Conservation (phyloP, 2,888 invertebrate species). For the Euplexia lucipara region DNA sequence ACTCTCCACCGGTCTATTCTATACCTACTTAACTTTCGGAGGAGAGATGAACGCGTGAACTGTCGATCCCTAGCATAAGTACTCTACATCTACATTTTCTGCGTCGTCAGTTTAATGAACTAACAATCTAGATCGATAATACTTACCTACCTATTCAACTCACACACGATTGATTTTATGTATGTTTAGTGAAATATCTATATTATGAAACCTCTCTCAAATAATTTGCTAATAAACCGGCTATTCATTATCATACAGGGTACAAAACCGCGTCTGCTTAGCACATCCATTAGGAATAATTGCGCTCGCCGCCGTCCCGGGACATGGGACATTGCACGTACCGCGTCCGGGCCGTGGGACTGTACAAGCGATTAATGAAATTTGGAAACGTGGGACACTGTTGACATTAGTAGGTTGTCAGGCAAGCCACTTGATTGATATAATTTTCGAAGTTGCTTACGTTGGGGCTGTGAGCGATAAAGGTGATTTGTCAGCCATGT, state of each 20-base stretch:
- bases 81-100: too few species aligned
- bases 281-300: slow-evolving; percentile 71
- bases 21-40: too few species aligned
- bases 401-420: slow-evolving; percentile 67
- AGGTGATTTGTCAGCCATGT: slow-evolving; percentile 51
- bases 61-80: too few species aligned
- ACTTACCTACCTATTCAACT: background rate
- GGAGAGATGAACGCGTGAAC: too few species aligned
- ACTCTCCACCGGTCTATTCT: too few species aligned
- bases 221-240: slow-evolving; percentile 62
- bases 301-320: slow-evolving; percentile 57
- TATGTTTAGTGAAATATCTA: slow-evolving; percentile 11
- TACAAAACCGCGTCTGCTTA: slow-evolving; percentile 68
- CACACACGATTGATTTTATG: background rate
- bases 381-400: slow-evolving; percentile 63
- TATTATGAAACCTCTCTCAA: slow-evolving; percentile 24
- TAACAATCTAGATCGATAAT: background rate
- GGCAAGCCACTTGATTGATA: slow-evolving; percentile 61
- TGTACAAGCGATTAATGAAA: slow-evolving; percentile 66
- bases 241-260: slow-evolving; percentile 65
- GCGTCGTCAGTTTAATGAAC: too few species aligned
- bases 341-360: slow-evolving; percentile 33
- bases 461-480: slow-evolving; percentile 53
- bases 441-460: slow-evolving; percentile 57
- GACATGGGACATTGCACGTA: slow-evolving; percentile 46